Base-by-base conservation (phyloP, 1,140 invertebrate genomes). In the Watersipora subatra region DNA sequence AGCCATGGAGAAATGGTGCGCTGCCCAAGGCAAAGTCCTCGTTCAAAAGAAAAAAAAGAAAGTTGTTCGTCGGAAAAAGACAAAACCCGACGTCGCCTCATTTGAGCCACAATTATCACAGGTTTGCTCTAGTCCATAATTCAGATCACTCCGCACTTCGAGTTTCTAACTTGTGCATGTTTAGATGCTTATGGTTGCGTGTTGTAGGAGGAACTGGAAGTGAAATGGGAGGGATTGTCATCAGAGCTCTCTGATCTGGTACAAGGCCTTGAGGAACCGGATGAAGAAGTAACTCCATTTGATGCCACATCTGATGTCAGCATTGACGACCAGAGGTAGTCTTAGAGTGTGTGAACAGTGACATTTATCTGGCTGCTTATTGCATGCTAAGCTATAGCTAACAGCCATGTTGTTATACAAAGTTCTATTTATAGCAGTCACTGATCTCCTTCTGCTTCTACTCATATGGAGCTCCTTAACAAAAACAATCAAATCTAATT, bases 241-340 rank as follows among this genome's bases (percentile, higher is more conserved):
- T 80, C 84, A 26, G 85, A 90, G 71, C 70, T 94, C 57, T 87
- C 87, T 25, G 82, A 83, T 22, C 81, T 90, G n/a, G 79, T 94
- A 58, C 81, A 85, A 68, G 83, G 79, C 64, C 64, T 81, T 78
- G 66, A 73, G 76, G 72, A 75, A 63, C 80, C 87, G 72, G 82
- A 86, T 22, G 64, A 70, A 24, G 84, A 84, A 75, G 83, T 88
- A 64, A 81, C 87, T 57, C 92, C 92, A 1, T 95, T 93, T 76
- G 92, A 95, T 83, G 88, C 90, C 1, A 85, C 89, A 2, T 88
- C 88, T 15, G 90, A 93, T 64, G 83, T 85, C 22, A 82, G 86
- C 20, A 87, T 93, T 65, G 91, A 94, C 70, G 87, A 93, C 73
- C 92, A 95, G 82, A 93, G 91, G 89, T 92, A n/a, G n/a, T n/a